Base-by-base conservation (phyloP, 2,797 vertebrate species). In the Mycteria americana region DNA sequence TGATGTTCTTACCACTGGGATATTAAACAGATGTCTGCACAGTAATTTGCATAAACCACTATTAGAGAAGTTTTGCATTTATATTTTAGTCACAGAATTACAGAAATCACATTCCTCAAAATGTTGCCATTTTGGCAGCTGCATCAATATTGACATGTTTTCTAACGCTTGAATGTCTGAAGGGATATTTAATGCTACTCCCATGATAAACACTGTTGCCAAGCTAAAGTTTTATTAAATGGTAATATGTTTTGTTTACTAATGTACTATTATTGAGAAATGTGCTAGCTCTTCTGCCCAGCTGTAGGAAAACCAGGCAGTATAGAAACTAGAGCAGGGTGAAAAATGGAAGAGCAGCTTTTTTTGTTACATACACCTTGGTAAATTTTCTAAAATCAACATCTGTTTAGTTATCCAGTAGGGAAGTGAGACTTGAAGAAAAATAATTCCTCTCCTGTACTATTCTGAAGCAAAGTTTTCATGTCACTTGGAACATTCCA, bases 11-110 rank as follows among this genome's bases (percentile, higher is more conserved):
- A 63, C 64, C n/a, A 37, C 25, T 94, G 46, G 8, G 46, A 65
- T 90, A 76, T 79, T 81, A 92, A 93, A 48, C 76, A 91, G 69
- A 73, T 89, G 81, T 83, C 86, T 92, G 53, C 62, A 84, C 54
- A 73, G 24, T 35, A 84, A 69, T 97, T 94, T 89, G 28, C 57
- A 75, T 95, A 88, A 85, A 93, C 92, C 41, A 31, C n/a, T 79
- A 18, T 88, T 89, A 43, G 51, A 50, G 83, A 86, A 78, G 45
- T 84, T 96, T 77, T 37, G 7, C 45, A 51, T 94, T 92, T 95
- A 8, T 92, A 72, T 93, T 91, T 95, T 64, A 85, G 28, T 91
- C 30, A 67, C 54, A 85, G 75, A 90, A 90, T 81, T 64, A 45
- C 70, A 92, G 59, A 89, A 83, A 78, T 83, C 56, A 24, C 45